phyloP scores from a whole-genome alignment of 2,113 vertebrate genomes.

The Callipepla squamata region DNA sequence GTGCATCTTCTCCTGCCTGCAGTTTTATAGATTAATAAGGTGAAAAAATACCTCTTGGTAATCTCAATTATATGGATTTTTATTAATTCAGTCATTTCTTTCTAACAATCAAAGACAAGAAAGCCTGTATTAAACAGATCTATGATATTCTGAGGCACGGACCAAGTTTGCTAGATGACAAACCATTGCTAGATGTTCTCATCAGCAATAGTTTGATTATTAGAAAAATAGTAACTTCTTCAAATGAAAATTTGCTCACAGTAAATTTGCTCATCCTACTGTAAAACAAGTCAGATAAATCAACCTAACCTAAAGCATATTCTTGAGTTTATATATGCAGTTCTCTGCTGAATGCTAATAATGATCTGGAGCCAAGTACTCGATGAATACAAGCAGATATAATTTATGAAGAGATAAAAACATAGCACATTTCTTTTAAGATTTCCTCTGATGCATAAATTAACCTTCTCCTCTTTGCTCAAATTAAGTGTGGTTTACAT shows the following conservation, averaged over 20 bases:
- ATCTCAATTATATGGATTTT: background rate
- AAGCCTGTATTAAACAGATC: background rate
- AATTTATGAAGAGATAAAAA: background rate
- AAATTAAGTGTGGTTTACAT: background rate
- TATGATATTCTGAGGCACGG: background rate
- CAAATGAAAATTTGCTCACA: background rate
- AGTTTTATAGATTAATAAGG: background rate
- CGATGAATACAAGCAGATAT: background rate
- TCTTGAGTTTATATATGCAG: background rate
- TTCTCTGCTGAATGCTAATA: background rate
- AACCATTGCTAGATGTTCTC: background rate
- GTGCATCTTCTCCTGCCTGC: background rate
- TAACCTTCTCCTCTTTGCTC: background rate
- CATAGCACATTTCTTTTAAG: background rate
- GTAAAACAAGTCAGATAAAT: background rate
- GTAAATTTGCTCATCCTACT: background rate
- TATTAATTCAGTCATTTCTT: background rate
- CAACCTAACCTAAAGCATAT: background rate
- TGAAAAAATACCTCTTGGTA: background rate
- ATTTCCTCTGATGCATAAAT: background rate
- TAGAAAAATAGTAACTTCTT: background rate
- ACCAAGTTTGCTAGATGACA: background rate
- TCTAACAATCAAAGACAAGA: background rate
- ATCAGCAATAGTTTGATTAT: background rate
- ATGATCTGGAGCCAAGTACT: background rate